Evolutionary conservation across 2,888 invertebrate genomes (phyloP), one percentile per base, ranked within the genome.

Genomic region (Yponomeuta sedellus): DNA sequence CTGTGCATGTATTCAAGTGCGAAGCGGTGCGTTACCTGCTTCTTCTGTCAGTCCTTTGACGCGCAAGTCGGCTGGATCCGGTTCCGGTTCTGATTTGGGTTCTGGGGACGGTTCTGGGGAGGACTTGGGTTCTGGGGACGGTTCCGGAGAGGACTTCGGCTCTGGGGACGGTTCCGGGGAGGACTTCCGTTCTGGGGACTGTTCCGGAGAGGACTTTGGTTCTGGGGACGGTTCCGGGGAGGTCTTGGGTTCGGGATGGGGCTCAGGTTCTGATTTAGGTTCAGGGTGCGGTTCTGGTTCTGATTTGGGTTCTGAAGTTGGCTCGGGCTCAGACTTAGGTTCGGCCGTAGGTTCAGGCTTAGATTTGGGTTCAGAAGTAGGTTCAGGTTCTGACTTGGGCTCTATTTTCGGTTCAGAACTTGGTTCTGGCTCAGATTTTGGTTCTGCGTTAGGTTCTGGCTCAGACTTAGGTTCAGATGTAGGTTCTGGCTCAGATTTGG

Each of bases 41-140:
- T 90, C 87, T 77, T 90, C 89, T 74, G 72, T 84, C 73, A 91
- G 86, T 83, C 91, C 91, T 78, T 89, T 91, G 77, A 91, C 91
- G 81, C 89, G 84, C 79, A 91, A 86, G 76, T 77, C 84, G 80
- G 85, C 88, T 1, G 93, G 90, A 70, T 91, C 75, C 0, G 81
- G 76, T 70, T 91, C 75, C 0, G 81, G 76, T 69, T 80, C 73
- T 12, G 80, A 71, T 69, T 85, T 80, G 0, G 90, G 83, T 77
- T 90, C 84, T 0, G 89, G 73, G 66, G 79, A 72, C 1, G 87
- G 77, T 69, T 88, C 83, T 0, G 90, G 81, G 66, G 85, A 81
- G 0, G 92, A 80, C 67, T 85, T 80, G 0, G 86, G 80, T 70
- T 85, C 78, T 0, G 90, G 79, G 69, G 75, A 83, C 20, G 83